Evolutionary conservation across 2,888 invertebrate species (phyloP).

Genomic region (Drosophila barbarae): DNA sequence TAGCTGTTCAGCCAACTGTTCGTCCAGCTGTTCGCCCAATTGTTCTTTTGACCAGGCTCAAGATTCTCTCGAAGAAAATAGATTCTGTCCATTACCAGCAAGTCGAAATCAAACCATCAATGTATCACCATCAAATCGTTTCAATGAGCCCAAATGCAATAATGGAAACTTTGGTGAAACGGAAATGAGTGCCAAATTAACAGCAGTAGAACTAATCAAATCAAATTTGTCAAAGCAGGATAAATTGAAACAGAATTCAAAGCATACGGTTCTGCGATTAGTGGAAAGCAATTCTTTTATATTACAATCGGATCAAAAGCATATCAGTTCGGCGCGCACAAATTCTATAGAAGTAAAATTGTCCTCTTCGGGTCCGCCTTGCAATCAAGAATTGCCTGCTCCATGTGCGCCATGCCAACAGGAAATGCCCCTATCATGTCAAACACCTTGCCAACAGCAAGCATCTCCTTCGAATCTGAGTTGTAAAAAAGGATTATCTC

Average conservation of each 20-base stretch:
- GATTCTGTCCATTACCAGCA: not conserved
- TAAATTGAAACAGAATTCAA: not conserved
- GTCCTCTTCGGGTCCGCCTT: not conserved
- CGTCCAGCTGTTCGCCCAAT: not conserved
- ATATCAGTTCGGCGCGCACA: not conserved
- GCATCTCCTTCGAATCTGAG: not conserved
- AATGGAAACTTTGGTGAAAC: not conserved
- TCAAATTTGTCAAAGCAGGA: not conserved
- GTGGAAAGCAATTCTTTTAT: not conserved
- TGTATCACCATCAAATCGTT: not conserved
- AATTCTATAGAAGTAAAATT: not conserved
- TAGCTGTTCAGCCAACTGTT: not conserved
- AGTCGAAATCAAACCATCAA: not conserved
- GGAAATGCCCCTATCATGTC: not conserved
- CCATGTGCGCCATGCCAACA: not conserved
- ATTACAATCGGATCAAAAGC: not conserved
- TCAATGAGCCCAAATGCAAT: not conserved
- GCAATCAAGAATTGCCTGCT: not conserved
- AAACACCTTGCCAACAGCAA: too few species aligned
- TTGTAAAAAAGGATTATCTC: not conserved
- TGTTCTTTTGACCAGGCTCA: not conserved
- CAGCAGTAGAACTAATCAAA: too few species aligned
- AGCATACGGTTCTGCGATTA: rapidly evolving
- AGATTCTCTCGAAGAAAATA: too few species aligned
- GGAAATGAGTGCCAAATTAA: not conserved